Evolutionary conservation across 2,113 vertebrate genomes (phyloP).

Genomic region (Thunnus thynnus): DNA sequence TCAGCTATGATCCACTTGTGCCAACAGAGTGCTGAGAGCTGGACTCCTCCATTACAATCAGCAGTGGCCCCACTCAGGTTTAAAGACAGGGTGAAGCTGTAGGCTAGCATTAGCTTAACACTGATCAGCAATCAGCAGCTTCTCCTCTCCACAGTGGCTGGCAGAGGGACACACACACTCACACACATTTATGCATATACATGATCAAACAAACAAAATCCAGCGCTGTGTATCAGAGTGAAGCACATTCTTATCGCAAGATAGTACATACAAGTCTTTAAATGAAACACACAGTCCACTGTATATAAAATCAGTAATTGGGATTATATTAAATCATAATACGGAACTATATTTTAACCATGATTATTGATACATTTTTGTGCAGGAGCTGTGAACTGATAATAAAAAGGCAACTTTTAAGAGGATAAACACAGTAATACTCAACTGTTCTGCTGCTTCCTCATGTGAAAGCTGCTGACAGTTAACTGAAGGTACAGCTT

Average conservation of each 20-base stretch:
- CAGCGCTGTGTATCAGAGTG: background rate
- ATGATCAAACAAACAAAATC: background rate
- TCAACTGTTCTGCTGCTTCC: background rate
- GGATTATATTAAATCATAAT: background rate
- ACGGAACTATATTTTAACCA: too few species aligned
- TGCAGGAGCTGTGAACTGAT: background rate
- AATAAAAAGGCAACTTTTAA: background rate
- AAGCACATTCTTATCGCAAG: background rate
- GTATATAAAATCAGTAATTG: background rate
- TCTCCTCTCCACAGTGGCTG: slow-evolving; percentile 19
- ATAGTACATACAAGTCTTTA: background rate
- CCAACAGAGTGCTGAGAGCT: slow-evolving; percentile 31
- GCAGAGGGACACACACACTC: background rate
- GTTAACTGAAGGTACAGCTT: background rate
- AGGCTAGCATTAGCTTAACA: slow-evolving; percentile 50
- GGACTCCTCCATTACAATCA: slow-evolving; percentile 51
- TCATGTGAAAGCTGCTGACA: too few species aligned
- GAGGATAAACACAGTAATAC: background rate
- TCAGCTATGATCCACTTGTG: slow-evolving; percentile 31
- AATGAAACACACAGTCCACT: background rate
- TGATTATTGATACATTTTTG: background rate
- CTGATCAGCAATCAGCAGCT: slow-evolving; percentile 51
- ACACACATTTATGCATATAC: too few species aligned
- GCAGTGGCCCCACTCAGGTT: slow-evolving; percentile 45
- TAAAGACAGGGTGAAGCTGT: slow-evolving; percentile 34